Evolutionary conservation across 2,113 vertebrate genomes (phyloP).

Genomic region (Philantomba maxwellii): DNA sequence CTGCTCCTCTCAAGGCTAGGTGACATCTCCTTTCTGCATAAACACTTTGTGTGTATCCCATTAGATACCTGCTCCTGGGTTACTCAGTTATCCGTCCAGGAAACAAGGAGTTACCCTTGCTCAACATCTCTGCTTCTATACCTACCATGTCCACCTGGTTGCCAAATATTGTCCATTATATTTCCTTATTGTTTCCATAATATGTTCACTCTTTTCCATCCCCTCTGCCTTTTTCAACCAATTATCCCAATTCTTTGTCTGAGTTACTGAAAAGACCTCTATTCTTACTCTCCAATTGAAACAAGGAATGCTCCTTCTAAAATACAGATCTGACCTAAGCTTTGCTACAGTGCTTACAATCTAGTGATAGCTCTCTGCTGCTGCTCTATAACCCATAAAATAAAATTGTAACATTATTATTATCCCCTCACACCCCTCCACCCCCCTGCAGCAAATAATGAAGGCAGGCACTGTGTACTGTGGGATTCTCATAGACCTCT

Average conservation of each 20-base stretch:
- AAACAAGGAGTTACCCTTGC: background rate
- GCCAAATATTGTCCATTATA: background rate
- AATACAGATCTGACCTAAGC: background rate
- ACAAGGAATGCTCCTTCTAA: conserved; percentile 4
- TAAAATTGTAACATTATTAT: background rate
- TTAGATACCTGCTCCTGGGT: background rate
- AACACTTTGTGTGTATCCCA: background rate
- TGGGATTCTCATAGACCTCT: background rate
- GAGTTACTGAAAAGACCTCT: background rate
- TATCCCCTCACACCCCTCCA: rapidly evolving
- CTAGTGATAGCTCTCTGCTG: background rate
- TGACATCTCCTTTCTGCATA: background rate
- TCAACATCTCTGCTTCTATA: background rate
- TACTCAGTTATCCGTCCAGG: background rate
- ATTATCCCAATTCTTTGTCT: background rate
- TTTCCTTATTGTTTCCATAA: background rate
- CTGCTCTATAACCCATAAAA: background rate
- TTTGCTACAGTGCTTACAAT: conserved; percentile 11
- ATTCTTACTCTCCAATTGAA: background rate
- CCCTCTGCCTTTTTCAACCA: background rate
- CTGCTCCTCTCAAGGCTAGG: background rate
- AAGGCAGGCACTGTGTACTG: background rate
- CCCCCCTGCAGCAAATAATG: background rate
- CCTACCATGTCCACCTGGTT: background rate
- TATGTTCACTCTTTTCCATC: background rate